These are phyloP conservation scores for Virgularia gustaviana DNA, from an alignment of 92 coral and sea anemone species.

Conservation along the genomic window DNA sequence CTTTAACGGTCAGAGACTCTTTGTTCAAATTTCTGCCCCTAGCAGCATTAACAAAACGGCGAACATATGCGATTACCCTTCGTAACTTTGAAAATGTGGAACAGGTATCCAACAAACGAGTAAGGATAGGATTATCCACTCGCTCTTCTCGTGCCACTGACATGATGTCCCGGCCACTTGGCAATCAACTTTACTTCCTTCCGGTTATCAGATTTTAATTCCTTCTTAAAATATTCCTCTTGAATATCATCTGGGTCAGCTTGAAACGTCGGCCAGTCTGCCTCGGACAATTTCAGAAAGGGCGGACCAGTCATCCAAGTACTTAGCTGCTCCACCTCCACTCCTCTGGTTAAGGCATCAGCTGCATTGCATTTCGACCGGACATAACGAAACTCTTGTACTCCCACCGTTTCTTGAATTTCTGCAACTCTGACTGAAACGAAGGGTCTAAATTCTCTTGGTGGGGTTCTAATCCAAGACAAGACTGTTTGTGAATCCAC, in stretches of 20 bases:
- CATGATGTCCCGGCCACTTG: background rate
- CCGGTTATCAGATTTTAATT: background rate
- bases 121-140: slow-evolving; percentile 53
- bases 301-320: slow-evolving; percentile 34
- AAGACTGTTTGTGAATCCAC: slow-evolving; percentile 50
- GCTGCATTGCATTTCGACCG: slow-evolving; percentile 63
- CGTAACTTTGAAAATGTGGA: slow-evolving; percentile 50
- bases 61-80: slow-evolving; percentile 52
- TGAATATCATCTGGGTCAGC: slow-evolving; percentile 21
- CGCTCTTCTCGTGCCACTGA: slow-evolving; percentile 8
- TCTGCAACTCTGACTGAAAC: slow-evolving; percentile 52
- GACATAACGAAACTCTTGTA: slow-evolving; percentile 44
- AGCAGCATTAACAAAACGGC: slow-evolving; percentile 41
- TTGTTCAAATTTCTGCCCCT: slow-evolving; percentile 5
- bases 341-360: slow-evolving; percentile 53
- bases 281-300: slow-evolving; percentile 38
- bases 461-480: slow-evolving; percentile 52
- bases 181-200: slow-evolving; percentile 17
- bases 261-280: slow-evolving; percentile 44
- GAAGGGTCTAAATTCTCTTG: slow-evolving; percentile 29
- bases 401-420: slow-evolving; percentile 19
- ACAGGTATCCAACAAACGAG: slow-evolving; percentile 45
- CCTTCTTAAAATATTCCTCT: background rate
- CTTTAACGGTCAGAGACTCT: slow-evolving; percentile 39
- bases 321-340: slow-evolving; percentile 6